phyloP scores from a whole-genome alignment of 2,888 invertebrate genomes.

The Ormyrus nitidulus region DNA sequence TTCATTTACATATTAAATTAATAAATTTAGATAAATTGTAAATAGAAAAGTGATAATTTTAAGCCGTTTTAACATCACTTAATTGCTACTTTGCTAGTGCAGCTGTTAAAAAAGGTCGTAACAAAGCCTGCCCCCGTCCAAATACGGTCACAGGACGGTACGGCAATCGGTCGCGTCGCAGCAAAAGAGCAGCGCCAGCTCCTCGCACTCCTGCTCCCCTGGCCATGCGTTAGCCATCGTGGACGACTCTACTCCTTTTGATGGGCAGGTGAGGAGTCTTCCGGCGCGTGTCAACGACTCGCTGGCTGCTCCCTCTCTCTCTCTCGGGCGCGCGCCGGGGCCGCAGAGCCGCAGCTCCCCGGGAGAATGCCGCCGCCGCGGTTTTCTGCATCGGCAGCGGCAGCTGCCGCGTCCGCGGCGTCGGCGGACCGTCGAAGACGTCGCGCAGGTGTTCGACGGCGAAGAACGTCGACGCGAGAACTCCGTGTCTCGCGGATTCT shows the following conservation, averaged over 20 bases:
- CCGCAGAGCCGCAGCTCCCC: background rate
- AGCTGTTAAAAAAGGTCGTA: too few relatives aligned
- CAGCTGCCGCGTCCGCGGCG: background rate
- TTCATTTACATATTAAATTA: too few relatives aligned
- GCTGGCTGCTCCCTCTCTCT: background rate
- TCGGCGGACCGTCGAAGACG: conserved; percentile 54
- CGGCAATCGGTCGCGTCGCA: background rate
- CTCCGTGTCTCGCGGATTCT: conserved; percentile 72
- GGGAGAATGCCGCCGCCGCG: conserved; percentile 11
- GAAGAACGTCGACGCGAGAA: conserved; percentile 70
- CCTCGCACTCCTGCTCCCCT: conserved; percentile 62
- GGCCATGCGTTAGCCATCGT: conserved; percentile 72
- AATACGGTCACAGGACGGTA: background rate
- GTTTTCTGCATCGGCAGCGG: conserved; percentile 7
- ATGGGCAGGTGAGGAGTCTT: conserved; percentile 76
- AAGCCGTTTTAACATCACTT: too few relatives aligned
- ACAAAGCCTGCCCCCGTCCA: too few relatives aligned
- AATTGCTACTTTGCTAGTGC: too few relatives aligned
- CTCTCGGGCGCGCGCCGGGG: background rate
- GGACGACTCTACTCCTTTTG: conserved; percentile 76
- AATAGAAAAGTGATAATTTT: too few relatives aligned
- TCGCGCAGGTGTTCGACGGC: conserved; percentile 62
- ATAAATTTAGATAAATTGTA: too few relatives aligned
- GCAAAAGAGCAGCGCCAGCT: background rate
- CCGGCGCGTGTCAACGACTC: conserved; percentile 73